Evolutionary conservation across 2,113 vertebrate genomes (phyloP).

Genomic region (Varanus salvator): DNA sequence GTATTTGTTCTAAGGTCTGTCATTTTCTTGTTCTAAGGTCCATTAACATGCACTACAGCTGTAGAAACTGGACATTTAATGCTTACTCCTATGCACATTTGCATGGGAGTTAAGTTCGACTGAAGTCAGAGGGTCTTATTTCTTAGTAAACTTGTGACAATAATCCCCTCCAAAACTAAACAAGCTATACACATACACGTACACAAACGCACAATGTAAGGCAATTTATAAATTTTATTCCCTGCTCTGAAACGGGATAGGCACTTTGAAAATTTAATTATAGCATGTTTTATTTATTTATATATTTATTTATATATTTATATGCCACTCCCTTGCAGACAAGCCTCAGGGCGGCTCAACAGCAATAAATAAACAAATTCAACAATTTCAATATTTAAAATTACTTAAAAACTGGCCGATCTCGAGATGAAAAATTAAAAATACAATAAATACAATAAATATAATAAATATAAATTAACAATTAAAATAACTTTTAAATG

Average conservation of each 20-base stretch:
- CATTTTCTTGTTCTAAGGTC: background rate
- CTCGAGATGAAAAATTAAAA: too few species aligned
- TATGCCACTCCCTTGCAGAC: too few species aligned
- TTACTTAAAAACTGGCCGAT: too few species aligned
- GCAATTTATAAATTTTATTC: background rate
- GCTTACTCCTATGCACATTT: background rate
- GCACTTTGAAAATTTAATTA: background rate
- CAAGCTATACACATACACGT: background rate
- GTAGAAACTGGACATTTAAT: background rate
- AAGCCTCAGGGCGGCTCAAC: too few species aligned
- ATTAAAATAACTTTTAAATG: too few species aligned
- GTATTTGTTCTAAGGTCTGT: background rate
- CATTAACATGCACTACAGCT: background rate
- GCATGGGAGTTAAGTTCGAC: background rate
- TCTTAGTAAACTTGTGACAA: background rate
- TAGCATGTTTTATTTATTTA: too few species aligned
- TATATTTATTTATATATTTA: too few species aligned
- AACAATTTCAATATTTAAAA: too few species aligned
- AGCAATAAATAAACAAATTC: too few species aligned
- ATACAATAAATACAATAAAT: too few species aligned
- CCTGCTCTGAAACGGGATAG: background rate
- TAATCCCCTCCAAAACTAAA: background rate
- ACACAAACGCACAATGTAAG: too few species aligned
- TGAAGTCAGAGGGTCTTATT: background rate
- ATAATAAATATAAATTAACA: too few species aligned